Base-by-base conservation (phyloP, 2,797 vertebrate genomes). In the Sebastes steindachneri region DNA sequence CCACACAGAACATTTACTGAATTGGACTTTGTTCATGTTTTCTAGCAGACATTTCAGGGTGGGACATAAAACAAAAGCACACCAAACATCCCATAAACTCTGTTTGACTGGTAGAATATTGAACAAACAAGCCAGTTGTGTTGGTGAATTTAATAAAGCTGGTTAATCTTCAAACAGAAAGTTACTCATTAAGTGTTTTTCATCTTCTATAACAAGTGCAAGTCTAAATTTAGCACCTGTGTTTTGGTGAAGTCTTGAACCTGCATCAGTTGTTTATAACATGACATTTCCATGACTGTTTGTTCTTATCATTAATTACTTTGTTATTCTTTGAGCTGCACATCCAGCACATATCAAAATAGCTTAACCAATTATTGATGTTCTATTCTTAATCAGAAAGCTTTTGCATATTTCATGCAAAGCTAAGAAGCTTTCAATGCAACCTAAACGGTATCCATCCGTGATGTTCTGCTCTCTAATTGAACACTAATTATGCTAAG, bases 11-110 rank as follows among this genome's bases (percentile, higher is more conserved):
- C 72, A 69, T 75, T 68, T 65, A 66, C 17, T 37, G 9, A 53
- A 65, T 14, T 71, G 51, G 60, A 80, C 78, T 82, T 80, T 77
- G 65, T 28, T 68, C 26, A 63, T 69, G 63, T 58, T 73, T 66
- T 58, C 33, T 37, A 55, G 45, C 10, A 25, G 41, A 67, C 41
- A 54, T 57, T 70, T 69, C 23, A 68, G n/a, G 9, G 23, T 65
- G 23, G 60, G 54, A 33, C 21, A 37, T 75, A 71, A 71, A 75
- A 77, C 57, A 63, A 35, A 63, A 55, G n/a, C 10, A 33, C 35
- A 59, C n/a, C 23, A 35, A 28, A 37, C 33, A 48, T 65, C 75
- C n/a, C 6, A 23, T 54, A 11, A 28, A 75, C 26, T 23, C 25
- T 66, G 54, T 54, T 57, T 68, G 25, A 21, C 21, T 10, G 28